phyloP scores from a whole-genome alignment of 2,113 vertebrate genomes.

The Lepisosteus osseus region DNA sequence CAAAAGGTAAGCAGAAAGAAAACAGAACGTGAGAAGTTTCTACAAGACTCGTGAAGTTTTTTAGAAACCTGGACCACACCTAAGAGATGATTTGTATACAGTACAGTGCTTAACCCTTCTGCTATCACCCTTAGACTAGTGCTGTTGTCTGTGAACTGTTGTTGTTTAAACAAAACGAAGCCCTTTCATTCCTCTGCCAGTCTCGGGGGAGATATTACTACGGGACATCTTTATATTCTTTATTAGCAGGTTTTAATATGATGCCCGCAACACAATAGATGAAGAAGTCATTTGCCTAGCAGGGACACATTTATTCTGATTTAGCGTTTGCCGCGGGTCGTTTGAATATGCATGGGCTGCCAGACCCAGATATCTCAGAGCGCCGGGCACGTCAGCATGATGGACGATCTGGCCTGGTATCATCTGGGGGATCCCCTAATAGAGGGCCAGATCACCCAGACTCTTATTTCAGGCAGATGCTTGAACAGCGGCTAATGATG shows the following conservation, averaged over 20 bases:
- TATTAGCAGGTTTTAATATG: constrained; percentile 73
- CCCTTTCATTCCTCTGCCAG: constrained; percentile 62
- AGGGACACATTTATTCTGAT: constrained; percentile 45
- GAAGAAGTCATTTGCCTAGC: constrained; percentile 50
- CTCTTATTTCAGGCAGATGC: constrained; percentile 17
- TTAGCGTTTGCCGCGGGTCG: constrained; percentile 38
- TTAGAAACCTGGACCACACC: too few species aligned
- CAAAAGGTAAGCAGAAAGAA: too few species aligned
- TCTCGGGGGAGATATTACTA: constrained; percentile 61
- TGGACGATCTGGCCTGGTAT: constrained; percentile 53
- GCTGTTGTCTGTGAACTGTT: constrained; percentile 46
- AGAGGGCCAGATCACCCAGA: constrained; percentile 26
- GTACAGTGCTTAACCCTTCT: too few species aligned
- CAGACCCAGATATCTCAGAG: constrained; percentile 34
- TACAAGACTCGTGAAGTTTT: too few species aligned
- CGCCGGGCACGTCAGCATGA: constrained; percentile 53
- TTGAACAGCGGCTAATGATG: constrained; percentile 50
- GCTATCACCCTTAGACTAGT: too few species aligned
- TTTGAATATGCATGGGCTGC: constrained; percentile 65
- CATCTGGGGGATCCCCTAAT: constrained; percentile 55
- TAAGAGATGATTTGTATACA: too few species aligned
- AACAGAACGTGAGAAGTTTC: too few species aligned
- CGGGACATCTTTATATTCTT: constrained; percentile 64
- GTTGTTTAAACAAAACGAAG: constrained; percentile 58
- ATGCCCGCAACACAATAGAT: constrained; percentile 43